Evolutionary conservation across 2,888 invertebrate genomes (phyloP).

Genomic region (Allophyes oxyacanthae): DNA sequence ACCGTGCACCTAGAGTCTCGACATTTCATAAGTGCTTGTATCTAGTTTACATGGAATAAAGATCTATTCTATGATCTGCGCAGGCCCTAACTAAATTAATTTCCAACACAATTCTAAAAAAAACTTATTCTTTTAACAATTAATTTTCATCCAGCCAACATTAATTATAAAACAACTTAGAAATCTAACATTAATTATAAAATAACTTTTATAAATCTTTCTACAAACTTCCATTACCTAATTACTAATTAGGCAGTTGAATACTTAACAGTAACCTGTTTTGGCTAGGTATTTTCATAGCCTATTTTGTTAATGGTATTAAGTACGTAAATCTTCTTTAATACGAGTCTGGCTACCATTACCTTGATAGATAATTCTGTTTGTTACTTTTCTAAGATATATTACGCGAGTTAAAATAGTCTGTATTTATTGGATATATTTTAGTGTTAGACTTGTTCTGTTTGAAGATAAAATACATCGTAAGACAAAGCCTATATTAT

Average conservation of each 20-base stretch:
- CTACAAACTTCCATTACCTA: conserved; percentile 12
- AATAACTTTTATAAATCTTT: conserved; percentile 28
- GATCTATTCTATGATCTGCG: too few species aligned
- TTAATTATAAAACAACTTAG: background rate
- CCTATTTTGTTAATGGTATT: conserved; percentile 55
- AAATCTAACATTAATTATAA: too few species aligned
- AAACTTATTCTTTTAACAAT: too few species aligned
- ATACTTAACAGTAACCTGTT: conserved; percentile 49
- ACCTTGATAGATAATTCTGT: conserved; percentile 58
- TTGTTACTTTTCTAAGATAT: conserved; percentile 40
- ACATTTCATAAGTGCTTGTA: too few species aligned
- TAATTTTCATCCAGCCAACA: too few species aligned
- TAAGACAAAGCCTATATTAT: too few species aligned
- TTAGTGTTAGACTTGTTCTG: background rate
- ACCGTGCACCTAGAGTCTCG: too few species aligned
- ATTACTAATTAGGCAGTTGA: conserved; percentile 54
- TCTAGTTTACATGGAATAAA: too few species aligned
- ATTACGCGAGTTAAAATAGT: conserved; percentile 10
- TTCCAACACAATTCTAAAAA: too few species aligned
- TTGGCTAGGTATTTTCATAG: conserved; percentile 48
- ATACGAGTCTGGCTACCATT: conserved; percentile 52
- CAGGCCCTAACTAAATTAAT: too few species aligned
- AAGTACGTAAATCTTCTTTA: conserved; percentile 63
- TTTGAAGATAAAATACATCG: background rate
- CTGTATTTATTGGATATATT: background rate